Evolutionary conservation across 2,113 vertebrate genomes (phyloP), one percentile per base, ranked within the genome.

Genomic region (Trematomus loennbergii): DNA sequence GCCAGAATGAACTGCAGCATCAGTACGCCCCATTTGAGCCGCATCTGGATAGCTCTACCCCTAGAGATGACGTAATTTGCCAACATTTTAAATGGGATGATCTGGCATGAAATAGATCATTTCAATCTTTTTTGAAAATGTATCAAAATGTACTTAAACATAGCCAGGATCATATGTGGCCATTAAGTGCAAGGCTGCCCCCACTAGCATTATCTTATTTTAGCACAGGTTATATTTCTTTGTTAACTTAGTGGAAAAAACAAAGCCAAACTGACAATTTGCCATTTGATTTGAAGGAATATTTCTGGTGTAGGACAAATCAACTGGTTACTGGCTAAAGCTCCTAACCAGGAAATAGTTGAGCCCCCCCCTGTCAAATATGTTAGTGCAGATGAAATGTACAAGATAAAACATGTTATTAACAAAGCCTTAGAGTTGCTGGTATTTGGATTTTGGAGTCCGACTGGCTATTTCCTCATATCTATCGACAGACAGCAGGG

Each of bases 1-100:
- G 59, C 48, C 22, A 50, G 65, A 49, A 43, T 50, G n/a, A 75
- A 65, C 79, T n/a, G 46, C 25, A 80, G 83, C 59, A 54, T 73
- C 73, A 45, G 46, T 9, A 22, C 12, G 79, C 53, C 36, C 59
- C n/a, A n/a, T 70, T 33, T 82, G 75, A 49, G 64, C 8, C 1
- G 36, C 36, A 52, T 75, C 63, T 72, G 62, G 71, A 64, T 40
- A 15, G 55, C 33, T 74, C n/a, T 52, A 12, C 40, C 20, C 52
- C 62, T 17, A 17, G 40, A 76, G 48, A 25, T 48, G 20, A 40
- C 29, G 33, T 29, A 22, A 52, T 55, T 48, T 55, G 64, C 67
- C 58, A 63, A 13, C 45, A 59, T 68, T 17, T 50, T 49, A 67
- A 52, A 75, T 33, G 1, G 3, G 18, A 9, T 50, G 52, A 71